Evolutionary conservation across 2,888 invertebrate species (phyloP), one percentile per base, ranked within the genome.

Genomic region (Hydroisotoma schaefferi): DNA sequence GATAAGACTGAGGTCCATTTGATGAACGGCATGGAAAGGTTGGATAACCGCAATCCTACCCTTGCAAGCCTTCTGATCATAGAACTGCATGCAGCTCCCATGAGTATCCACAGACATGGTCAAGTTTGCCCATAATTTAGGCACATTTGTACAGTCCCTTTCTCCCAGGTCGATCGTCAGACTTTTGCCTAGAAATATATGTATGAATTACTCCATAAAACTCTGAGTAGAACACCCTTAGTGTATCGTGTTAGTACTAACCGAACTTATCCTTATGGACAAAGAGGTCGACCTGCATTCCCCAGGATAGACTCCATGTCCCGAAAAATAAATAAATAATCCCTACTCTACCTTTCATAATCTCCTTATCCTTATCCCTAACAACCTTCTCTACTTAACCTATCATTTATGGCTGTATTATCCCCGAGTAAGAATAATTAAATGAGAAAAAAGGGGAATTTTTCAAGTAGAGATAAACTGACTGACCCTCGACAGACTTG

Each of bases 181-280:
- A 59, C 63, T 63, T 59, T 67, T 61, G 12, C 67, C 66, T 67
- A 29, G n/a, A 27, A 25, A 44, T 23, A 29, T n/a, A 40, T 33
- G 3, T 8, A 40, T 40, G 40, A 40, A n/a, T n/a, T n/a, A n/a
- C n/a, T n/a, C n/a, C n/a, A n/a, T n/a, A n/a, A n/a, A n/a, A n/a
- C n/a, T n/a, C n/a, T n/a, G n/a, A n/a, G n/a, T n/a, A n/a, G n/a
- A n/a, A n/a, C n/a, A n/a, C n/a, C 40, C 40, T 8, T 40, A 20
- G 15, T 33, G 8, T 33, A 10, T 33, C 33, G 15, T 33, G 33
- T 33, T 33, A 15, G 8, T 15, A 33, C 55, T 55, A 59, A 66
- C 66, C 67, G 46, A 61, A 67, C 49, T 61, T 67, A 23, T 67
- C 67, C 61, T 67, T 67, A 51, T 67, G 67, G 29, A 60, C 63